A percentile compares a stretch with the other conserved stretches of the same genome.
Evolutionary conservation across 2,888 invertebrate species (phyloP).

Genomic region (Epinotia demarniana): DNA sequence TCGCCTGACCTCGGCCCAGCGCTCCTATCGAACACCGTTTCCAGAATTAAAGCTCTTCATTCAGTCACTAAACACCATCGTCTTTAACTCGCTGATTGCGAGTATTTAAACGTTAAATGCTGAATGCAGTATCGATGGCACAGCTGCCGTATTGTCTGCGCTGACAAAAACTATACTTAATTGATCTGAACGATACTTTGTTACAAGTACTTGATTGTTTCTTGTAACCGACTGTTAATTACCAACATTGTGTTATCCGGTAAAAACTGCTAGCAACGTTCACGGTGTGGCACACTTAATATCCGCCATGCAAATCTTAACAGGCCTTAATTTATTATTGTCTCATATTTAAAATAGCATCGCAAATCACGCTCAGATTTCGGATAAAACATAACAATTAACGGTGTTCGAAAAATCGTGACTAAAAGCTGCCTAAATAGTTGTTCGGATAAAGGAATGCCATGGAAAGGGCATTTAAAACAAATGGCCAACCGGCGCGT

Average conservation of each 20-base stretch:
- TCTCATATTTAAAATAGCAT: constrained; percentile 14
- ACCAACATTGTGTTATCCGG: constrained; percentile 34
- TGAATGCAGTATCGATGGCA: constrained; percentile 28
- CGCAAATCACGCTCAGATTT: constrained; percentile 40
- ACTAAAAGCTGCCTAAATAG: constrained; percentile 53
- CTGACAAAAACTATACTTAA: constrained; percentile 33
- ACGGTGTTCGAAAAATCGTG: constrained; percentile 62
- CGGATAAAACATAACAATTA: constrained; percentile 42
- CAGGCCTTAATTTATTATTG: constrained; percentile 3
- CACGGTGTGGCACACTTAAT: constrained; percentile 10
- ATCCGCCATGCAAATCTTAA: constrained; percentile 22
- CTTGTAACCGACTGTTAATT: constrained; percentile 40
- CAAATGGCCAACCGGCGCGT: constrained; percentile 55
- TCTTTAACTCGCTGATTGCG: background rate
- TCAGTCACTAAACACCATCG: constrained; percentile 34
- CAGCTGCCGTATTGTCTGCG: constrained; percentile 18
- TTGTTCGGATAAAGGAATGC: constrained; percentile 65
- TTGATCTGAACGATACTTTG: constrained; percentile 39
- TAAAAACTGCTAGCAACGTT: constrained; percentile 31
- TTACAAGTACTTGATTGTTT: constrained; percentile 38
- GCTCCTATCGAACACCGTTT: constrained; percentile 58
- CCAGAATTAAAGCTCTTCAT: constrained; percentile 56
- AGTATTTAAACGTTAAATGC: constrained; percentile 8
- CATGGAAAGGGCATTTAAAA: constrained; percentile 66
- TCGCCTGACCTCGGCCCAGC: constrained; percentile 77